A percentile compares a stretch with the other conserved stretches of the same genome.
Conservation (phyloP, 2,888 invertebrate species). For the Opisthograptis luteolata region DNA sequence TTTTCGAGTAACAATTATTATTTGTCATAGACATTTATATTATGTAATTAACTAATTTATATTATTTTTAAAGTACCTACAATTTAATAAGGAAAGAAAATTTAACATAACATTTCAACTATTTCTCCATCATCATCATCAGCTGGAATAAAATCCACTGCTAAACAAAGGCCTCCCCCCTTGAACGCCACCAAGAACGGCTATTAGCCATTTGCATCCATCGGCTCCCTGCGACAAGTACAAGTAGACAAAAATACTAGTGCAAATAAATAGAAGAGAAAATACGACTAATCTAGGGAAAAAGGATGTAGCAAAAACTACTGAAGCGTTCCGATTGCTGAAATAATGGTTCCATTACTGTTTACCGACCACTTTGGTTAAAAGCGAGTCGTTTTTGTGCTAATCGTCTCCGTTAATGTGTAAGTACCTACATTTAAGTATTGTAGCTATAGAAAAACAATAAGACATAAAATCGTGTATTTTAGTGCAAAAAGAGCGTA, state of each 20-base stretch:
- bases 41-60: no score
- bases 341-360: slow-evolving; percentile 35
- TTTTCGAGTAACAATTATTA: no score
- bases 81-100: no score
- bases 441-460: slow-evolving; percentile 13
- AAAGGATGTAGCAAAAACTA: slow-evolving; percentile 14
- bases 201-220: no score
- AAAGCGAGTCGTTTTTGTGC: slow-evolving; percentile 30
- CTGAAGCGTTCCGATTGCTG: slow-evolving; percentile 22
- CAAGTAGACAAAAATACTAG: not conserved
- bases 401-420: slow-evolving; percentile 30
- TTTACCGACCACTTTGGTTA: slow-evolving; percentile 34
- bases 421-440: slow-evolving; percentile 11
- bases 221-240: no score
- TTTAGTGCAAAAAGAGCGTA: slow-evolving; percentile 5
- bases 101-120: no score
- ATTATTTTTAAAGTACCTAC: no score
- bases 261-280: slow-evolving; percentile 1
- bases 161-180: no score
- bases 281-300: slow-evolving; percentile 7
- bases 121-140: no score
- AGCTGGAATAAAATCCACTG: no score
- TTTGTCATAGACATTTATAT: no score
- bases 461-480: slow-evolving; percentile 8
- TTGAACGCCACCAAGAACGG: no score